Conservation (phyloP, 2,888 invertebrate genomes). For the Sabellastarte sp. region DNA sequence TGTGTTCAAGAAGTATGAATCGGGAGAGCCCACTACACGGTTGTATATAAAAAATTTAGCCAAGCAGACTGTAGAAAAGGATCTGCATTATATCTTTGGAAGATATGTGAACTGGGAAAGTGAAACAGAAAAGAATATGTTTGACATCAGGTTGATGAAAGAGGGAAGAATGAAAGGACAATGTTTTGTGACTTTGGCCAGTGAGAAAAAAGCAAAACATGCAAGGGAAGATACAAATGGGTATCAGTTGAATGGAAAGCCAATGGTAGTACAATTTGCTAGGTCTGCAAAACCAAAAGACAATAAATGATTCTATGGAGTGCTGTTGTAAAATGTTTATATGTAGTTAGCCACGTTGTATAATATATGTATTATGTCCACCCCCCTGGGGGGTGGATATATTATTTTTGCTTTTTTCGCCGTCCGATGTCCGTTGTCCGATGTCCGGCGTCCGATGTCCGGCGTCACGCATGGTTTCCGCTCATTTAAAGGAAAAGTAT, state of each 20-base stretch:
- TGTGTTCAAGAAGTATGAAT: conserved; percentile 82
- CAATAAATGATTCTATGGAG: too few relatives aligned
- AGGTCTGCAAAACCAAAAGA: conserved; percentile 59
- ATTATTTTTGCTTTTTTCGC: too few relatives aligned
- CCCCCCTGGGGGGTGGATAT: too few relatives aligned
- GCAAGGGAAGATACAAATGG: conserved; percentile 86
- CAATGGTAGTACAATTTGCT: conserved; percentile 87
- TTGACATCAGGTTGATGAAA: conserved; percentile 80
- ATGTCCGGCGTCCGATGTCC: too few relatives aligned
- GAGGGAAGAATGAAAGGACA: conserved; percentile 96
- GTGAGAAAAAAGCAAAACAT: conserved; percentile 68
- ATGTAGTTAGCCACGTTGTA: too few relatives aligned
- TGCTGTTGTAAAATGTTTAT: too few relatives aligned
- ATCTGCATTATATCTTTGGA: conserved; percentile 73
- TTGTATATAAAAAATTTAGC: conserved; percentile 91
- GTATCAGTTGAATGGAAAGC: conserved; percentile 80
- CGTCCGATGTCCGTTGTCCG: too few relatives aligned
- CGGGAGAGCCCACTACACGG: conserved; percentile 77
- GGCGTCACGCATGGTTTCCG: too few relatives aligned
- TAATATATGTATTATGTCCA: too few relatives aligned
- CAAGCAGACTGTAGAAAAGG: conserved; percentile 72
- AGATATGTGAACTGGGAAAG: conserved; percentile 65
- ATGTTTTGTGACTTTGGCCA: conserved; percentile 84
- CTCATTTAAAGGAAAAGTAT: too few relatives aligned
- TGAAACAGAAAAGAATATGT: conserved; percentile 61